Conservation (phyloP, 2,888 invertebrate genomes). For the Synergus umbraculus region DNA sequence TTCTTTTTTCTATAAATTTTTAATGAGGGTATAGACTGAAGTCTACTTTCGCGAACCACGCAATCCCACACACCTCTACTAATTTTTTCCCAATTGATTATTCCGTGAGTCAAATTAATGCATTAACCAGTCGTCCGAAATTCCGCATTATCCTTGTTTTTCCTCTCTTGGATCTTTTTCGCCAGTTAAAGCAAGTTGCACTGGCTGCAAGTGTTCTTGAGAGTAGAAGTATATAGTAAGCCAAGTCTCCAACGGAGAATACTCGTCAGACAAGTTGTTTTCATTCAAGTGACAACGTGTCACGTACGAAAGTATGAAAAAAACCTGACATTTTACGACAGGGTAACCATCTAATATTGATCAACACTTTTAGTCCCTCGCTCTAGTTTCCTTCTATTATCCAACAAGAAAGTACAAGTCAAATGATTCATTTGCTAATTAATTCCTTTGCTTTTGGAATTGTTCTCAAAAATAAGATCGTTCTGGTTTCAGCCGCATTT, state of each 20-base stretch:
- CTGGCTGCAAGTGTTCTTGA: neutral
- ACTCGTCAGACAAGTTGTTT: neutral
- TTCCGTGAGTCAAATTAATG: neutral
- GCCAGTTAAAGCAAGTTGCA: neutral
- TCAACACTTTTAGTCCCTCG: neutral
- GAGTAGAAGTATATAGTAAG: neutral
- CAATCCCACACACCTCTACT: neutral
- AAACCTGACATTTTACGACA: neutral
- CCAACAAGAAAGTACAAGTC: neutral
- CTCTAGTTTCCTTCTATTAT: too few species aligned
- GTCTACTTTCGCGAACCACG: neutral
- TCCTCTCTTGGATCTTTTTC: neutral
- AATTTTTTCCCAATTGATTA: neutral
- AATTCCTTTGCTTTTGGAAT: neutral
- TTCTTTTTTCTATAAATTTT: neutral
- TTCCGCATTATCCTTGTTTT: neutral
- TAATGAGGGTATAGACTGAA: neutral
- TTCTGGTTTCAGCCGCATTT: neutral
- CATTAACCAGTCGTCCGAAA: neutral
- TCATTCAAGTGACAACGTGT: neutral
- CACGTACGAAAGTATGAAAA: neutral
- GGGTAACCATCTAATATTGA: neutral
- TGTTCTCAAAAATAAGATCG: neutral
- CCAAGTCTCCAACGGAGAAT: neutral
- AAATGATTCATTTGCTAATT: neutral